Base-by-base conservation (phyloP, 2,888 invertebrate genomes). In the Leucoma salicis region DNA sequence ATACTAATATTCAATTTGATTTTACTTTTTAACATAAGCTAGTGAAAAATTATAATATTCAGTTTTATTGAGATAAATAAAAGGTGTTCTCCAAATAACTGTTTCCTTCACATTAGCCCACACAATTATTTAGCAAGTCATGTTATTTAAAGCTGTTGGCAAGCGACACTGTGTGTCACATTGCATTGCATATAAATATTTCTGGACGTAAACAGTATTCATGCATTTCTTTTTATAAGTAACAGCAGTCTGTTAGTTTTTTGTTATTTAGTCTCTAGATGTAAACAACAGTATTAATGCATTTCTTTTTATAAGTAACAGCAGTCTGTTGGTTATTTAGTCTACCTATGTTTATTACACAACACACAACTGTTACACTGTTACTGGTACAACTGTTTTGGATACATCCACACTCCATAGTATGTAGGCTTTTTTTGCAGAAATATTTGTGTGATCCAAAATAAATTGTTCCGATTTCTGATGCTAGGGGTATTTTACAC, bases 61-160 rank as follows among this genome's bases (percentile, higher is more conserved):
- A 85, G 87, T 88, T 89, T 86, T 86, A 84, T 75, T 82, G 78
- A 84, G 76, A 84, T 75, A 76, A 82, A 86, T 82, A 83, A 88
- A 86, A 79, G 73, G 74, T 80, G 82, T 86, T 84, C 86, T 81
- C 80, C 70, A 70, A 72, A 70, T 60, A 70, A 62, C 74, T 79
- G 76, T 82, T 82, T 82, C 57, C 58, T 75, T 81, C 58, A 66
- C 54, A 61, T 63, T 51, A n/a, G 47, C 51, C 65, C 75, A 76
- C 71, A 77, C 77, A 48, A 57, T 47, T 57, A 60, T 67, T 71
- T 59, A 66, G 82, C 79, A 80, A 83, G 80, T 84, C 82, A 83
- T 72, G 80, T 84, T 82, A 83, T 72, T 77, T 79, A 73, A 69
- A 70, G 70, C 70, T 68, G 63, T 78, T 83, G 79, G 79, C 83